These are phyloP conservation scores for Congeria kusceri DNA, from an alignment of 2,888 invertebrate species.

Conservation along the genomic window DNA sequence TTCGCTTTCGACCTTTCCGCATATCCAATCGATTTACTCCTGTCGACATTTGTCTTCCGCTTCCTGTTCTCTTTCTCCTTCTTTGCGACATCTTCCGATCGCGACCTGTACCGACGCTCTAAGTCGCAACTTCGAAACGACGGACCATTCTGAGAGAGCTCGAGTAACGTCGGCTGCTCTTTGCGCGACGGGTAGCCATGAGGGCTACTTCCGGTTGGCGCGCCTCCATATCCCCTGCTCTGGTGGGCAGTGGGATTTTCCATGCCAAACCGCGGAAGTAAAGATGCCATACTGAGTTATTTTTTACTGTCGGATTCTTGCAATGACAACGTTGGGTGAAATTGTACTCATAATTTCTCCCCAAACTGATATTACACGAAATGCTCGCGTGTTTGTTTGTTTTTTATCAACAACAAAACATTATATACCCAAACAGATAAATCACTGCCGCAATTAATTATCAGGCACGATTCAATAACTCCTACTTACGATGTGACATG, in stretches of 20 bases:
- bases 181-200: neutral
- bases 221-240: neutral
- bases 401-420: too few species aligned
- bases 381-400: too few species aligned
- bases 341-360: too few species aligned
- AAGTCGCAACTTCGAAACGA: constrained; percentile 12
- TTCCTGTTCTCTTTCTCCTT: constrained; percentile 20
- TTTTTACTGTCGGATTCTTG: too few species aligned
- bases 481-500: too few species aligned
- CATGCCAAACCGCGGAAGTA: neutral
- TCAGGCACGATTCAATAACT: too few species aligned
- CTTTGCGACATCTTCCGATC: constrained; percentile 20
- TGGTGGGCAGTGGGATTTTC: neutral
- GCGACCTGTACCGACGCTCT: constrained; percentile 18
- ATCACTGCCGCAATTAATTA: too few species aligned
- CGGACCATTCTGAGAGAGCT: constrained; percentile 25
- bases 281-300: too few species aligned
- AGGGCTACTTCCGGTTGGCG: neutral
- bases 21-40: neutral
- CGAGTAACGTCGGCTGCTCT: constrained; percentile 12
- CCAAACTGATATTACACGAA: too few species aligned
- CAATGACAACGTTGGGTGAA: too few species aligned
- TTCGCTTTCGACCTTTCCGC: neutral
- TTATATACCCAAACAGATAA: too few species aligned
- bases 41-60: neutral